Evolutionary conservation across 1,140 invertebrate species (phyloP).

Genomic region (Drosophila gunungcola): DNA sequence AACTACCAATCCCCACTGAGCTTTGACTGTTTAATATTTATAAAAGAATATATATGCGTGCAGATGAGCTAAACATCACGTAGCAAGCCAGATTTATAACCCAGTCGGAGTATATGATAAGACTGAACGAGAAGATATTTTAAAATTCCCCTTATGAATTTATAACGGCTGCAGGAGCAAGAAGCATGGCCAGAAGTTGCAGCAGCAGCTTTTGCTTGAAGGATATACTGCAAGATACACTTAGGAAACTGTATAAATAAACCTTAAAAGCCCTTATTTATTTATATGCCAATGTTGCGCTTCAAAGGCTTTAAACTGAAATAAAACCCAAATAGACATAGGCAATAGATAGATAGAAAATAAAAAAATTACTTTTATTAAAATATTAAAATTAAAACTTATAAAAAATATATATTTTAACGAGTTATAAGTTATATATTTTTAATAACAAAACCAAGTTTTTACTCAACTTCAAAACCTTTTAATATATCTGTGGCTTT

Average conservation of each 20-base stretch:
- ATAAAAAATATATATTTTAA: no score
- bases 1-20: constrained; percentile 21
- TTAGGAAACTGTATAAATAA: neutral
- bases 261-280: no score
- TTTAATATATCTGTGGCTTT: no score
- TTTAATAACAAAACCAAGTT: no score
- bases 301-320: no score
- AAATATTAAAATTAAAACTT: no score
- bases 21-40: constrained; percentile 66
- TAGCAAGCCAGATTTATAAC: constrained; percentile 53
- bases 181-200: constrained; percentile 13
- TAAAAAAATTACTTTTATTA: no score
- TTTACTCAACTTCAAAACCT: no score
- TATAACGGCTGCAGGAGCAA: constrained; percentile 53
- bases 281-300: no score
- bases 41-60: constrained; percentile 36
- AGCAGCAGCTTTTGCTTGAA: constrained; percentile 38
- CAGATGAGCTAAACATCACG: constrained; percentile 55
- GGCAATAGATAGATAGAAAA: no score
- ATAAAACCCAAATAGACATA: no score
- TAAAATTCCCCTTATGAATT: constrained; percentile 77
- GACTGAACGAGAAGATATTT: constrained; percentile 52
- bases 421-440: no score
- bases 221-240: constrained; percentile 46
- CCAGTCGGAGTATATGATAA: constrained; percentile 45